phyloP scores from a whole-genome alignment of 2,113 vertebrate genomes.

The Stictonetta naevosa region DNA sequence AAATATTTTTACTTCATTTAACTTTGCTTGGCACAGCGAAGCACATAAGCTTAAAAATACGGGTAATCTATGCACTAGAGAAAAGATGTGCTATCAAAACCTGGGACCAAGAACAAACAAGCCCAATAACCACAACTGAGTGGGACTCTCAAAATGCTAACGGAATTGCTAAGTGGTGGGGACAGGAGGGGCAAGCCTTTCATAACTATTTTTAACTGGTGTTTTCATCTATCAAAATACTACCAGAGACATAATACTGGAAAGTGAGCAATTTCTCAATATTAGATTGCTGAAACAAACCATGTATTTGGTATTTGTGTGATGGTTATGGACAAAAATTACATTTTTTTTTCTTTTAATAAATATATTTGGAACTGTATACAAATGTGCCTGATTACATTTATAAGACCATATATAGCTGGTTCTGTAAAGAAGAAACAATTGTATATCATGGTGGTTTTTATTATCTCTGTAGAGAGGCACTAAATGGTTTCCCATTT shows the following conservation, averaged over 20 bases:
- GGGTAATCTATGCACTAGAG: no score
- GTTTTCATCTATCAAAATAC: neutral
- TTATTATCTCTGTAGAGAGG: neutral
- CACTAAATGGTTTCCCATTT: neutral
- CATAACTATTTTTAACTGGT: neutral
- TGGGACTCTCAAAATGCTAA: neutral
- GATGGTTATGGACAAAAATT: neutral
- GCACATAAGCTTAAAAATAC: neutral
- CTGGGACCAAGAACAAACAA: neutral
- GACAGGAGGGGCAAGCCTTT: neutral
- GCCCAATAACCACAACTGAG: neutral
- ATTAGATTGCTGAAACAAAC: neutral
- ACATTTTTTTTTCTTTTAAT: neutral
- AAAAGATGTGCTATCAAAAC: neutral
- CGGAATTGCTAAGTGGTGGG: neutral
- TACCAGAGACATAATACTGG: neutral
- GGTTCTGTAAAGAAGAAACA: neutral
- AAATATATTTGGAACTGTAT: neutral
- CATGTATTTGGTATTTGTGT: neutral
- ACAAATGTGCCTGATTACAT: neutral
- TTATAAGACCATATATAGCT: neutral
- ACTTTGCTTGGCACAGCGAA: neutral
- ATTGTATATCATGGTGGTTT: neutral
- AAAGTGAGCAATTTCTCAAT: neutral
- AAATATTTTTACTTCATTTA: neutral